phyloP scores from a whole-genome alignment of 2,797 vertebrate genomes.

The Enteromius thamalakanensis region DNA sequence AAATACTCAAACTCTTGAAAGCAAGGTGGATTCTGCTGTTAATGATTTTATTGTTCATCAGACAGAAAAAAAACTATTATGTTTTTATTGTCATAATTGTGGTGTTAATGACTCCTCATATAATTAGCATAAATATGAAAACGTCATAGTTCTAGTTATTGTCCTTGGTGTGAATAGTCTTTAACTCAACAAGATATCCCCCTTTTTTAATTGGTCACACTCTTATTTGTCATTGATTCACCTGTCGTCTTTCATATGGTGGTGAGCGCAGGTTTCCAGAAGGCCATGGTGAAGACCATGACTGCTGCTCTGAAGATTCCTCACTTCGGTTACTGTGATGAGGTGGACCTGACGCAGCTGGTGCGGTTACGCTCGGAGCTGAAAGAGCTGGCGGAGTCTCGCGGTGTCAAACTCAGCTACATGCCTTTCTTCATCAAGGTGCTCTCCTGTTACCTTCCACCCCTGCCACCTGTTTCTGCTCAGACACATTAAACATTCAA shows the following conservation, averaged over 20 bases:
- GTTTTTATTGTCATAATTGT: neutral
- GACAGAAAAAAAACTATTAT: too few species aligned
- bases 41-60: neutral
- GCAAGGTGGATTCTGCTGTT: neutral
- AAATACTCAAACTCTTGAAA: neutral
- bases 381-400: conserved; percentile 72
- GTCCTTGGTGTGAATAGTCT: neutral
- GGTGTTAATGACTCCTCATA: neutral
- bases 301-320: conserved; percentile 89
- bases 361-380: conserved; percentile 82
- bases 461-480: neutral
- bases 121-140: neutral
- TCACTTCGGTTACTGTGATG: conserved; percentile 93
- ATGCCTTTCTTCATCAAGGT: conserved; percentile 99
- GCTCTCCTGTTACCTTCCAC: neutral
- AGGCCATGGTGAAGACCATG: conserved; percentile 95
- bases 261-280: conserved; percentile 84
- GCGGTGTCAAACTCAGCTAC: conserved; percentile 87
- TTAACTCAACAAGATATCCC: neutral
- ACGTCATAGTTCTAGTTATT: neutral
- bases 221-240: neutral
- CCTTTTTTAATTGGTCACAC: neutral
- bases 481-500: neutral
- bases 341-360: conserved; percentile 87
- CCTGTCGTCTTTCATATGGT: conserved; percentile 22